Evolutionary conservation across 2,888 invertebrate genomes (phyloP), one percentile per base, ranked within the genome.

Genomic region (Galeopsomyia nigrocyanea): DNA sequence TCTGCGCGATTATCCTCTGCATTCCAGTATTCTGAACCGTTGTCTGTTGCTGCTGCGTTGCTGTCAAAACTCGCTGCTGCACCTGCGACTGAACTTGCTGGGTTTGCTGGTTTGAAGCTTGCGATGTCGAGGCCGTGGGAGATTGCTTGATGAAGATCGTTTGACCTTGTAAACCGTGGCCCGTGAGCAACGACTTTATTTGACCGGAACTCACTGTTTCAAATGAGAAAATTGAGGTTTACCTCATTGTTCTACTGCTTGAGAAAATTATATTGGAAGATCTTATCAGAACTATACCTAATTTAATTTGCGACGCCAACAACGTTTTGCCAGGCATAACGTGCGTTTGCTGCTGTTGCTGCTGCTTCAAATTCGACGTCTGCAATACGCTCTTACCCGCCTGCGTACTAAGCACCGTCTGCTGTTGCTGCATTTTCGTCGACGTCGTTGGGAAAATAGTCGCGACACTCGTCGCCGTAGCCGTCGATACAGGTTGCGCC

Each of bases 41-140:
- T n/a, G 82, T 81, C 73, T 85, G 82, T 69, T 87, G 86, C 21
- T 87, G 86, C 21, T 78, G 69, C 0, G 62, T 22, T 1, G 68
- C 66, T 2, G 57, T n/a, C 0, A 68, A 77, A 10, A 86, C 80
- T 13, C 85, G 82, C 58, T 86, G 82, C 68, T 87, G 87, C 9
- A 81, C 68, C 64, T 79, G 80, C 31, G 77, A 73, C 66, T 77
- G 86, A 58, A 84, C 77, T 51, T 62, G 62, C 7, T 57, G 88
- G 58, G 87, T 75, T 71, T 88, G 87, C 77, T 88, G 87, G 68
- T 87, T 87, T 64, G 88, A 88, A 58, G 83, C 80, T 16, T 82
- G 78, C 3, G 83, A 80, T 22, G 80, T 78, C 5, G 80, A 77
- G 0, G 84, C 80, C 3, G 84, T 78, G 2, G 86, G 81, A 0